Percentiles rank a stretch among this genome's conserved stretches.
Evolutionary conservation across 2,888 invertebrate genomes (phyloP).

Genomic region (Mylabris sibirica): DNA sequence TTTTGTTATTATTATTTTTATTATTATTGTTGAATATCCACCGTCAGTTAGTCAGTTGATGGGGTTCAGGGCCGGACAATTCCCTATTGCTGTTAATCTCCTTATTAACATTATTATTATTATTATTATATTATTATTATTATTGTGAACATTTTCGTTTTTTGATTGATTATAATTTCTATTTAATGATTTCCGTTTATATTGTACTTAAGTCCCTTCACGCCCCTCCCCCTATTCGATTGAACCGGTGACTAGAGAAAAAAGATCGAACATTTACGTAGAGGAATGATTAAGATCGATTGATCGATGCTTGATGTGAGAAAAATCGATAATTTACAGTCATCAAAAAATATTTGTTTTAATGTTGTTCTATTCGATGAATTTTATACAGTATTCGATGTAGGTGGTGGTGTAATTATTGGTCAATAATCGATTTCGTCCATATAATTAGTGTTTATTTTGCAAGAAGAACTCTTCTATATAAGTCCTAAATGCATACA

Average conservation of each 20-base stretch:
- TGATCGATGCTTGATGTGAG: background rate
- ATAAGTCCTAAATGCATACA: background rate
- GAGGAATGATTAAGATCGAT: background rate
- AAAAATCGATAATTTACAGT: slow-evolving; percentile 6
- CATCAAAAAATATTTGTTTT: too few species aligned
- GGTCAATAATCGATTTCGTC: background rate
- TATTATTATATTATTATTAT: background rate
- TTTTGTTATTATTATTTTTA: background rate
- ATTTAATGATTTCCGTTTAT: background rate
- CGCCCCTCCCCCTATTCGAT: background rate
- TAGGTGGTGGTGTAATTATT: background rate
- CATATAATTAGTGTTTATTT: background rate
- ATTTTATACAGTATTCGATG: background rate
- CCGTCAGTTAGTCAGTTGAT: background rate
- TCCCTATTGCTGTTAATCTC: slow-evolving; percentile 6
- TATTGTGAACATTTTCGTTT: background rate
- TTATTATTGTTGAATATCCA: background rate
- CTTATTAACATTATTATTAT: background rate
- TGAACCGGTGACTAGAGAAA: too few species aligned
- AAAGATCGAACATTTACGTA: background rate
- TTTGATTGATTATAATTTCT: slow-evolving; percentile 1
- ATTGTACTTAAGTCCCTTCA: background rate
- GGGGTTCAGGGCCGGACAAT: slow-evolving; percentile 8
- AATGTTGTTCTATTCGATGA: too few species aligned
- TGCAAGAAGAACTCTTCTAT: background rate